A percentile compares a stretch with the other conserved stretches of the same genome.
Conservation (phyloP, 2,113 vertebrate genomes). For the Larimichthys crocea region DNA sequence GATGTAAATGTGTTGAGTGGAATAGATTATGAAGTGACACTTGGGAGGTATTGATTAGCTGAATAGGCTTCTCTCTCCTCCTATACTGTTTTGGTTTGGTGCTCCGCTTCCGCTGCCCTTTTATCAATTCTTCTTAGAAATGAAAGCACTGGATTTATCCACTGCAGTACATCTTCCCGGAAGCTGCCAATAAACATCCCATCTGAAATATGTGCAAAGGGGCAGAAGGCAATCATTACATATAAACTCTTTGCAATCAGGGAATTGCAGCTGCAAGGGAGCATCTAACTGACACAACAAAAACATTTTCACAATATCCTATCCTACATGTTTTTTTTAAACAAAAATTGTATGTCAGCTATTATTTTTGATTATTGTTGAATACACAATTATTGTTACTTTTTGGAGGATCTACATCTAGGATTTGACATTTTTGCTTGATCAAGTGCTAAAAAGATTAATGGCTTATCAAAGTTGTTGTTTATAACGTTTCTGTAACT, state of each 20-base stretch:
- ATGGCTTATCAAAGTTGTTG: too few relatives aligned
- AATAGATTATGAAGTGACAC: constrained; percentile 56
- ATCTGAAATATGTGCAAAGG: constrained; percentile 40
- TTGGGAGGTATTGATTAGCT: constrained; percentile 58
- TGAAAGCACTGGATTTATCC: background rate
- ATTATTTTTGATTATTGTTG: background rate
- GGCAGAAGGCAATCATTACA: constrained; percentile 1
- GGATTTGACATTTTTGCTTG: too few relatives aligned
- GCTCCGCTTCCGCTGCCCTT: constrained; percentile 21
- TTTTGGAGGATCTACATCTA: background rate
- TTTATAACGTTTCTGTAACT: too few relatives aligned
- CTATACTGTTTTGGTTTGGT: background rate
- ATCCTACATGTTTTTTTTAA: background rate
- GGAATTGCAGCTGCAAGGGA: background rate
- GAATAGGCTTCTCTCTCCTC: constrained; percentile 32
- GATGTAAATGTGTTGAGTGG: constrained; percentile 47
- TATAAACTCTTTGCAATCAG: constrained; percentile 10
- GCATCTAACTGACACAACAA: background rate
- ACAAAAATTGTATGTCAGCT: too few relatives aligned
- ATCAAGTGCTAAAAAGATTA: too few relatives aligned
- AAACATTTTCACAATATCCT: too few relatives aligned
- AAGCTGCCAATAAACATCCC: constrained; percentile 41
- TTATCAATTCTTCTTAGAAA: constrained; percentile 25
- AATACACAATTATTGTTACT: background rate
- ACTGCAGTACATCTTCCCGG: constrained; percentile 21